Conservation (phyloP, 2,888 invertebrate genomes). For the Penaeus monodon region DNA sequence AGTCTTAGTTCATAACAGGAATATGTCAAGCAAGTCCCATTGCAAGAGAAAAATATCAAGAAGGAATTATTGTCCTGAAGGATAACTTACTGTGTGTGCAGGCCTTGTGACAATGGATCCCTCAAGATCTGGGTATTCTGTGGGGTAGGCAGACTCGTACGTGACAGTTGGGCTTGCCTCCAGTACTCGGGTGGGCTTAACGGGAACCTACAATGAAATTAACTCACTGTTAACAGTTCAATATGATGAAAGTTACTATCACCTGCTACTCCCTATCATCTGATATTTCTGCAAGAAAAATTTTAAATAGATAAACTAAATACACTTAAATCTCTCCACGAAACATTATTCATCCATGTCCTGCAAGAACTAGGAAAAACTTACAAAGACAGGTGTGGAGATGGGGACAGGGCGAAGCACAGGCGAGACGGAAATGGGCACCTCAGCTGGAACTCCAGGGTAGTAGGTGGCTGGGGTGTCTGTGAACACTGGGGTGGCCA, state of each 20-base stretch:
- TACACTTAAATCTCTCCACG: not conserved
- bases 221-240: not conserved
- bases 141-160: constrained; percentile 37
- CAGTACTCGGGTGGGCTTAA: constrained; percentile 51
- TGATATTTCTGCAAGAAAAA: not conserved
- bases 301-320: no score
- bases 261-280: not conserved
- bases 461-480: constrained; percentile 36
- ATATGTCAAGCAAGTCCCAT: no score
- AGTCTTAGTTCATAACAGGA: no score
- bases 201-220: constrained; percentile 38
- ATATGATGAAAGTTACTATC: no score
- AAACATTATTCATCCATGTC: no score
- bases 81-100: constrained; percentile 5
- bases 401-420: constrained; percentile 32
- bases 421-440: not conserved
- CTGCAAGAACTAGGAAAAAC: not conserved
- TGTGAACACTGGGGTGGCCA: constrained; percentile 57
- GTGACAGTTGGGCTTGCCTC: constrained; percentile 56
- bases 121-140: constrained; percentile 32
- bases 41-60: no score
- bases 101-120: constrained; percentile 31
- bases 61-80: not conserved
- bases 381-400: constrained; percentile 59
- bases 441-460: constrained; percentile 13